Evolutionary conservation across 2,888 invertebrate species (phyloP).

Genomic region (Pseudolycoriella hygida): DNA sequence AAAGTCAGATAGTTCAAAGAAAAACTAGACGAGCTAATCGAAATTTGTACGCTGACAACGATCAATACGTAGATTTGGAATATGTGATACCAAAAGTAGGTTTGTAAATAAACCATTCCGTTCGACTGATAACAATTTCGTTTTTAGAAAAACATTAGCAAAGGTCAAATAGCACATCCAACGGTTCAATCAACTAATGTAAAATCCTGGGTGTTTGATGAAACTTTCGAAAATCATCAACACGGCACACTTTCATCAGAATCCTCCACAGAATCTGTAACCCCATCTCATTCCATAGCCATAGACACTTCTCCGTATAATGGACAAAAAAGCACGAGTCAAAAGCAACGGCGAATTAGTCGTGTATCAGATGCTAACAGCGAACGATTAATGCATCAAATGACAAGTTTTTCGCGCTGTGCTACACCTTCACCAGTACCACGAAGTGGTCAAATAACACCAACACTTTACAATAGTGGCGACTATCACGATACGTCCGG

Average conservation of each 20-base stretch:
- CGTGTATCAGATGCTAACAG: constrained; percentile 24
- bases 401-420: constrained; percentile 32
- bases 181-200: constrained; percentile 2
- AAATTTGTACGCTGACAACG: constrained; percentile 15
- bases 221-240: constrained; percentile 8
- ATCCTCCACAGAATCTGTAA: constrained; percentile 9
- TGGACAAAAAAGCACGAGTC: background rate
- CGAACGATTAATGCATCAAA: constrained; percentile 28
- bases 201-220: constrained; percentile 33
- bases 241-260: constrained; percentile 8
- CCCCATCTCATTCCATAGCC: constrained; percentile 13
- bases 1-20: background rate
- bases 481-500: constrained; percentile 21
- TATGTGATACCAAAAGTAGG: constrained; percentile 35
- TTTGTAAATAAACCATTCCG: background rate
- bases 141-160: constrained; percentile 15
- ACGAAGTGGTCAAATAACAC: constrained; percentile 19
- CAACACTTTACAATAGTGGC: constrained; percentile 4
- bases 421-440: constrained; percentile 28
- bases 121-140: background rate
- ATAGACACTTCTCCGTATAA: constrained; percentile 13
- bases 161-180: constrained; percentile 2
- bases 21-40: constrained; percentile 2
- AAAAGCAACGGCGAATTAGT: constrained; percentile 6
- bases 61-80: constrained; percentile 32